phyloP scores from a whole-genome alignment of 2,888 invertebrate genomes.

The Hypolimnas misippus region DNA sequence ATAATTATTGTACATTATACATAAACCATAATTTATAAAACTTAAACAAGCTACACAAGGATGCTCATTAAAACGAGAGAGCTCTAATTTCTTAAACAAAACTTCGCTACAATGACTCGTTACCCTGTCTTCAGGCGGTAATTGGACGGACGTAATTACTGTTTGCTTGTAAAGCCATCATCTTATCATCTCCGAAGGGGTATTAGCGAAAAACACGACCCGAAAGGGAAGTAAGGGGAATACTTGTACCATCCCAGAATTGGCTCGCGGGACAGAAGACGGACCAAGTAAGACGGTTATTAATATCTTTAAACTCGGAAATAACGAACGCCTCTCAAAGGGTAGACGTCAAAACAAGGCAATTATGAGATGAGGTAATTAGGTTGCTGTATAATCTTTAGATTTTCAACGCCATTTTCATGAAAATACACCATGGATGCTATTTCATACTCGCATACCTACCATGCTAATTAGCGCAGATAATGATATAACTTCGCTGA shows the following conservation, averaged over 20 bases:
- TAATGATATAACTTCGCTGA: slow-evolving; percentile 32
- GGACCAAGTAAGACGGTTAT: slow-evolving; percentile 75
- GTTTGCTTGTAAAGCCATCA: slow-evolving; percentile 81
- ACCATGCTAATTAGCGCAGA: slow-evolving; percentile 30
- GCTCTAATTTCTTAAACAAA: slow-evolving; percentile 46
- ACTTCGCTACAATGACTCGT: slow-evolving; percentile 54
- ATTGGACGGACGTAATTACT: slow-evolving; percentile 80
- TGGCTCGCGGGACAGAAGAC: slow-evolving; percentile 62
- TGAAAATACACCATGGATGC: slow-evolving; percentile 34
- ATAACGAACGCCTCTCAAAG: slow-evolving; percentile 77
- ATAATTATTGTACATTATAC: no score
- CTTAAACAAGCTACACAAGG: slow-evolving; percentile 33
- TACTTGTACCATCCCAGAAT: slow-evolving; percentile 46
- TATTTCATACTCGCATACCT: slow-evolving; percentile 32
- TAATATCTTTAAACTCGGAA: slow-evolving; percentile 79
- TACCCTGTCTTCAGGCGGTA: slow-evolving; percentile 64
- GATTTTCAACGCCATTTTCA: slow-evolving; percentile 41
- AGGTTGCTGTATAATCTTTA: slow-evolving; percentile 72
- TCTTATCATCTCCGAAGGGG: slow-evolving; percentile 80
- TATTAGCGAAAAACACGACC: slow-evolving; percentile 79
- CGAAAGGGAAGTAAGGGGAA: slow-evolving; percentile 48
- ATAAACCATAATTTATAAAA: slow-evolving; percentile 33
- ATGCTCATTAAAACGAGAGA: slow-evolving; percentile 40
- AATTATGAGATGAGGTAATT: slow-evolving; percentile 81
- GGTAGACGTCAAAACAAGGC: slow-evolving; percentile 81